These are phyloP conservation scores for Cuculus canorus DNA, from an alignment of 2,797 vertebrate genomes.

Conservation along the genomic window DNA sequence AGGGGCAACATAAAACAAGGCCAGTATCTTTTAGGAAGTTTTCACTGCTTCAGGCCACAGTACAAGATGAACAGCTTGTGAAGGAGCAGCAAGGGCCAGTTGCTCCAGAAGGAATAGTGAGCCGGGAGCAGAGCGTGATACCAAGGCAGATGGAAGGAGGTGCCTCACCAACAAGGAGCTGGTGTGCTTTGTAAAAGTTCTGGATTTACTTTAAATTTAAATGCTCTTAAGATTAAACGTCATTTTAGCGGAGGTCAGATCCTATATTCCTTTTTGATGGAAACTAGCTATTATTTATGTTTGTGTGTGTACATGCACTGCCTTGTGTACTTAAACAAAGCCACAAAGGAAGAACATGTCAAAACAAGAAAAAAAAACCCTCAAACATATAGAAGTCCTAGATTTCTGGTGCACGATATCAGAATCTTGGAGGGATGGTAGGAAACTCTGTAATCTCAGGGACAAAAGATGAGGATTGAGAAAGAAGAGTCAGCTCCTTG, in stretches of 20 bases:
- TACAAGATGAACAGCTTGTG: not conserved
- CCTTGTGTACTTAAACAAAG: not conserved
- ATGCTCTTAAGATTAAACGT: not conserved
- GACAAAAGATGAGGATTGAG: not conserved
- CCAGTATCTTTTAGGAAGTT: not conserved
- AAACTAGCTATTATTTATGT: not conserved
- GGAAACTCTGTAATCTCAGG: not conserved
- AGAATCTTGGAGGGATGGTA: not conserved
- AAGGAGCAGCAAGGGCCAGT: not conserved
- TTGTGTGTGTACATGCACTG: rapidly evolving
- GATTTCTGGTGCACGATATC: not conserved
- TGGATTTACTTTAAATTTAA: not conserved
- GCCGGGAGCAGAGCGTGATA: rapidly evolving
- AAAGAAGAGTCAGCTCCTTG: not conserved
- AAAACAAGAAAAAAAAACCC: not conserved
- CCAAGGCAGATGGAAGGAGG: not conserved
- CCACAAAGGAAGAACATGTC: not conserved
- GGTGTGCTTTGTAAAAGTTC: not conserved
- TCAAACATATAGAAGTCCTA: not conserved
- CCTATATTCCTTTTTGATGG: not conserved
- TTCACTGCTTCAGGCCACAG: not conserved
- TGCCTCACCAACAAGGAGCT: not conserved
- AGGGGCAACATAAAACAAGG: not conserved
- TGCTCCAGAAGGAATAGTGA: rapidly evolving
- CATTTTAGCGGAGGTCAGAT: not conserved